Conservation (phyloP, 1,140 invertebrate species). For the Aplysia californica region DNA sequence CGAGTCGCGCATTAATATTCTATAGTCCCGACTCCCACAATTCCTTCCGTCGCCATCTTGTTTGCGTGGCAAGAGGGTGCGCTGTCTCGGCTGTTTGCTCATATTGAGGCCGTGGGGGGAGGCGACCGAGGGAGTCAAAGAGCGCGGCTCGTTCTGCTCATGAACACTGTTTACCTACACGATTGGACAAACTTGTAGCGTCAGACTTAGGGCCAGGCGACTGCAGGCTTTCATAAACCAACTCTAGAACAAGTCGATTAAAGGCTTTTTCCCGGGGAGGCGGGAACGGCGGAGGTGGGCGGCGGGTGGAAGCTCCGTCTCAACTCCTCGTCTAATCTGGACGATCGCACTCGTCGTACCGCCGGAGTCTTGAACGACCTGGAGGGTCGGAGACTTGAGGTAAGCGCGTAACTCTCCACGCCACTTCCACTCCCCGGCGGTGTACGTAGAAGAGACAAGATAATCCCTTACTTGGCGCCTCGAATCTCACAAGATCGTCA, state of each 20-base stretch:
- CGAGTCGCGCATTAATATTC: constrained; percentile 15
- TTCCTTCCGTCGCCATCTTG: not conserved
- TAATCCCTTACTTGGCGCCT: constrained; percentile 19
- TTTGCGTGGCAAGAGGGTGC: not conserved
- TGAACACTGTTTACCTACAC: constrained; percentile 13
- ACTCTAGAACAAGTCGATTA: not conserved
- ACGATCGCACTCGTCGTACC: not conserved
- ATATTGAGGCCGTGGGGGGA: not conserved
- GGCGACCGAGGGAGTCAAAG: not conserved
- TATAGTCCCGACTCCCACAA: not conserved
- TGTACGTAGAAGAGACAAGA: not conserved
- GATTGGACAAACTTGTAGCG: constrained; percentile 14
- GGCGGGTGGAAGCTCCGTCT: not conserved
- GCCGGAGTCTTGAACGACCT: not conserved
- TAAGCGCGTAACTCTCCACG: not conserved
- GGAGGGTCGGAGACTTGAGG: not conserved
- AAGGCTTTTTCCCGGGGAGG: not conserved
- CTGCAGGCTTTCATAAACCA: not conserved
- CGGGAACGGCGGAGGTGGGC: too few relatives aligned
- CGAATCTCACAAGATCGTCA: too few relatives aligned
- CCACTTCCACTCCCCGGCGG: not conserved
- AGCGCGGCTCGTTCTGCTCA: not conserved
- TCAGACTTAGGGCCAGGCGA: not conserved
- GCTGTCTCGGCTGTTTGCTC: constrained; percentile 1
- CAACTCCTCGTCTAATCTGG: not conserved